A percentile compares a stretch with the other conserved stretches of the same genome.
These are phyloP conservation scores for Horisme vitalbata DNA, from an alignment of 2,888 invertebrate genomes.

Conservation along the genomic window DNA sequence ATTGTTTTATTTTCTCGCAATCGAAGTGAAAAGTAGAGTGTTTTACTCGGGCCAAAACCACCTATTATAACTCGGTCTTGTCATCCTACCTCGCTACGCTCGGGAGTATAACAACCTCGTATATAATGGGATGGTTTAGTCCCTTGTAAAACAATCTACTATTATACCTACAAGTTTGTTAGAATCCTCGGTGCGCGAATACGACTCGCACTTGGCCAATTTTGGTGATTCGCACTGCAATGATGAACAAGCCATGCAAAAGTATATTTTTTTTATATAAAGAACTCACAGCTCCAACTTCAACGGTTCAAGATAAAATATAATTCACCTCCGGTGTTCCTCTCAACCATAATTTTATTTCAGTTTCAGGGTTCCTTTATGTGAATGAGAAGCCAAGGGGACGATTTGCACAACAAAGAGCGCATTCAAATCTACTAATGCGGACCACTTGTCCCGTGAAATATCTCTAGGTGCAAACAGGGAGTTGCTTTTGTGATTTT, in stretches of 20 bases:
- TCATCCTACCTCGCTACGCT: too few species aligned
- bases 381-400: constrained; percentile 16
- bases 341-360: constrained; percentile 31
- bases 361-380: constrained; percentile 9
- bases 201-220: too few species aligned
- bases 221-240: too few species aligned
- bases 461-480: constrained; percentile 14
- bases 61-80: too few species aligned
- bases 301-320: constrained; percentile 9
- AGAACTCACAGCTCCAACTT: constrained; percentile 7
- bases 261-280: background rate
- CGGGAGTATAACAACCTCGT: too few species aligned
- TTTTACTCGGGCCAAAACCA: too few species aligned
- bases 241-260: background rate
- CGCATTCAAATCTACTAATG: constrained; percentile 36
- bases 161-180: too few species aligned
- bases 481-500: constrained; percentile 2
- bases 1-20: too few species aligned
- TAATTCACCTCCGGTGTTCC: constrained; percentile 25
- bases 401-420: constrained; percentile 30
- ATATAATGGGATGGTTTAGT: too few species aligned
- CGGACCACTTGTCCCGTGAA: constrained; percentile 34
- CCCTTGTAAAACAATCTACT: too few species aligned
- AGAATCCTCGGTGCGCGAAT: too few species aligned
- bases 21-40: too few species aligned